phyloP scores from a whole-genome alignment of 1,140 invertebrate species.

The Cydia splendana region DNA sequence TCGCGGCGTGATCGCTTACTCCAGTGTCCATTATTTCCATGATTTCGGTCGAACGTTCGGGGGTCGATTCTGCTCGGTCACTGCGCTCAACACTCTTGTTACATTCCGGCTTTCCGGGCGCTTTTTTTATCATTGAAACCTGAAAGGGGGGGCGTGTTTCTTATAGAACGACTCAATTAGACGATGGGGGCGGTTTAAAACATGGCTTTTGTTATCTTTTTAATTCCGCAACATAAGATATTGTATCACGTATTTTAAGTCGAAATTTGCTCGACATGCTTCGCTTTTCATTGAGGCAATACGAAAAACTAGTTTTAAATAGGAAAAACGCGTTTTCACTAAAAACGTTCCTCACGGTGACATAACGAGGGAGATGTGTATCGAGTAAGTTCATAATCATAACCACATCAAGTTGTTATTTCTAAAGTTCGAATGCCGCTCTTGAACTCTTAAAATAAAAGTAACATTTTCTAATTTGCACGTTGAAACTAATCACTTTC shows the following conservation, averaged over 20 bases:
- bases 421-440: background rate
- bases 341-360: no score
- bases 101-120: slow-evolving; percentile 55
- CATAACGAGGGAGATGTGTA: no score
- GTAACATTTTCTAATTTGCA: background rate
- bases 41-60: slow-evolving; percentile 56
- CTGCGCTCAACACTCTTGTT: slow-evolving; percentile 63
- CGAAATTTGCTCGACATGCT: no score
- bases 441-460: background rate
- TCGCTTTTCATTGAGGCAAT: no score
- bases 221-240: background rate
- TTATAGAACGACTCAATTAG: slow-evolving; percentile 58
- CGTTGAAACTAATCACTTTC: slow-evolving; percentile 27
- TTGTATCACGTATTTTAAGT: no score
- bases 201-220: slow-evolving; percentile 11
- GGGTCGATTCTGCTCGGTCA: slow-evolving; percentile 68
- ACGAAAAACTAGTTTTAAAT: no score
- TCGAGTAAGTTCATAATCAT: no score
- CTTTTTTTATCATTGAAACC: slow-evolving; percentile 49
- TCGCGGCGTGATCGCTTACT: slow-evolving; percentile 57
- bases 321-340: no score
- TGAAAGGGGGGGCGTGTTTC: slow-evolving; percentile 49
- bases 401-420: no score
- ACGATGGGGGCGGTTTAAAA: slow-evolving; percentile 34
- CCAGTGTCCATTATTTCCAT: slow-evolving; percentile 65